Evolutionary conservation across 2,797 vertebrate species (phyloP).

Genomic region (Chaetodon trifasciatus): DNA sequence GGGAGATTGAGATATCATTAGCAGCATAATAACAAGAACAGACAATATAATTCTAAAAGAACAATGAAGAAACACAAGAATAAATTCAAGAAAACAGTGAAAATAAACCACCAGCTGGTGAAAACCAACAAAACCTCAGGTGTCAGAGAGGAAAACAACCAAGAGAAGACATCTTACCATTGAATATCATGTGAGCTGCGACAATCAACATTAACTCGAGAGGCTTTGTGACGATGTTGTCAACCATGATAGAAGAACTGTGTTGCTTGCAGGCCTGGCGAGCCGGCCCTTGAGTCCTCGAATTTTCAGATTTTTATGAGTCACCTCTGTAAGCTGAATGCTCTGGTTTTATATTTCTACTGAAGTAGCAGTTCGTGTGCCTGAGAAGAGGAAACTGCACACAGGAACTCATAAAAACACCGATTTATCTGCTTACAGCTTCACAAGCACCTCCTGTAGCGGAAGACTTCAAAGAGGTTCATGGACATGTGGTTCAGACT

Average conservation of each 20-base stretch:
- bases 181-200: slow-evolving; percentile 56
- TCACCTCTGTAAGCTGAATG: slow-evolving; percentile 8
- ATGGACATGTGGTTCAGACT: slow-evolving; percentile 67
- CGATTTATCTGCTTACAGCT: slow-evolving; percentile 42
- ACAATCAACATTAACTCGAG: slow-evolving; percentile 61
- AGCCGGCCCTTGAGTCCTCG: neutral
- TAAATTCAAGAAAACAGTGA: neutral
- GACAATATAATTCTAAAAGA: too few relatives aligned
- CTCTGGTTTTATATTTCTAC: slow-evolving; percentile 16
- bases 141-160: neutral
- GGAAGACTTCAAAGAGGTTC: slow-evolving; percentile 60
- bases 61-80: neutral
- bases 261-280: slow-evolving; percentile 1
- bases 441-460: slow-evolving; percentile 63
- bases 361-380: slow-evolving; percentile 19
- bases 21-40: neutral
- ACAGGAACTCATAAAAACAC: slow-evolving; percentile 71
- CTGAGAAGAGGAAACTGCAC: slow-evolving; percentile 61
- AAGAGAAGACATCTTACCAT: slow-evolving; percentile 64
- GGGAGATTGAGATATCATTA: neutral
- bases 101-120: neutral
- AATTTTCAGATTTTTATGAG: neutral
- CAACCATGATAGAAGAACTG: slow-evolving; percentile 49
- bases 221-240: slow-evolving; percentile 36
- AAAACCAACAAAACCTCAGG: slow-evolving; percentile 11